Evolutionary conservation across 2,797 vertebrate genomes (phyloP).

Genomic region (Mormyrops boulengeri): DNA sequence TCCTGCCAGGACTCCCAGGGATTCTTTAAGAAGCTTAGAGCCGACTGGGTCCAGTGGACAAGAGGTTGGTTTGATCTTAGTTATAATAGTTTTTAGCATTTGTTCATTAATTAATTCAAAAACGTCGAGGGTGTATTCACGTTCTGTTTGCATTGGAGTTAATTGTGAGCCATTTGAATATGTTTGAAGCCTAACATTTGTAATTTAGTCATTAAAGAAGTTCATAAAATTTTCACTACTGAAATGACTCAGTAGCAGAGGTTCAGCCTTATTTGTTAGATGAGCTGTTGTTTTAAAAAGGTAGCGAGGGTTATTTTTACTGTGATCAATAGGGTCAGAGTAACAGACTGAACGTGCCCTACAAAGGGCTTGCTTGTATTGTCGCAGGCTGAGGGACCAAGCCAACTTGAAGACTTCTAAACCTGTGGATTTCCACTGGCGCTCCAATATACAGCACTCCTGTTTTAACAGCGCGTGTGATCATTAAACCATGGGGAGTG

Average conservation of each 20-base stretch:
- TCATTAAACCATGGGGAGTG: not conserved
- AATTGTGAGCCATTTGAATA: not conserved
- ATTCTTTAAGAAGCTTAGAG: not conserved
- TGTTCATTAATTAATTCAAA: not conserved
- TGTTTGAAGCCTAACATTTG: not conserved
- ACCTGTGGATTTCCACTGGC: not conserved
- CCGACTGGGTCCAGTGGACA: not conserved
- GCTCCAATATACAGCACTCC: not conserved
- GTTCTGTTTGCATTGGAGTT: not conserved
- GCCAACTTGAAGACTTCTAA: not conserved
- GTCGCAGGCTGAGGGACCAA: not conserved
- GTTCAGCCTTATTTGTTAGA: not conserved
- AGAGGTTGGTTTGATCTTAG: not conserved
- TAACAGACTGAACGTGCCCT: not conserved
- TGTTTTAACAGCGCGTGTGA: not conserved
- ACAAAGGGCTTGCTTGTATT: no score
- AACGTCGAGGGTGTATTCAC: not conserved
- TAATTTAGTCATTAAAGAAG: not conserved
- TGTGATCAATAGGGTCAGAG: not conserved
- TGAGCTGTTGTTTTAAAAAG: not conserved
- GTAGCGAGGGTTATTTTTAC: not conserved
- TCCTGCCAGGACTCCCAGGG: not conserved
- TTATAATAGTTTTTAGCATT: not conserved
- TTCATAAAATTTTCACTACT: not conserved
- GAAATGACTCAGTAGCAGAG: not conserved